Conservation (phyloP, 2,888 invertebrate genomes). For the Atethmia centrago region DNA sequence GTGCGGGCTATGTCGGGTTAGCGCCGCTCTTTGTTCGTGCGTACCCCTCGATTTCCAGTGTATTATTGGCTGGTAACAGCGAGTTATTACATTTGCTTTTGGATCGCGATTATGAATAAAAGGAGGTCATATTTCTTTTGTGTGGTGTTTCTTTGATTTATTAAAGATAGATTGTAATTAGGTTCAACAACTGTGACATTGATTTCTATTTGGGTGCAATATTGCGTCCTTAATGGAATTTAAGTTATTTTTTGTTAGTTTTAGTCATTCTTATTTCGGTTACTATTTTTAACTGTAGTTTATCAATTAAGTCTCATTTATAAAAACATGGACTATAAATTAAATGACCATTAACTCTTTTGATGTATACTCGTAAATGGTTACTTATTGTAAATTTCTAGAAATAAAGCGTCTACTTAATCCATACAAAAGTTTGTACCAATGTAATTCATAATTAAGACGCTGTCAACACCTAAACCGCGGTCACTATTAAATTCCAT, state of each 20-base stretch:
- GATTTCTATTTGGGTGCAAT: neutral
- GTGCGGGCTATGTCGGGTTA: conserved; percentile 77
- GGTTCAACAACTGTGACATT: neutral
- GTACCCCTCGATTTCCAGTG: conserved; percentile 72
- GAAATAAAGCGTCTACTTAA: neutral
- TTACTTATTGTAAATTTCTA: conserved; percentile 1
- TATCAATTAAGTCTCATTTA: neutral
- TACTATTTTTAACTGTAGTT: neutral
- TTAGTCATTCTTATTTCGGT: neutral
- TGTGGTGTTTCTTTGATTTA: conserved; percentile 1
- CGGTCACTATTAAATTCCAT: no score
- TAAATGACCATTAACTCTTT: neutral
- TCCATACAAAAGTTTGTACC: conserved; percentile 14
- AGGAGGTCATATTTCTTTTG: conserved; percentile 29
- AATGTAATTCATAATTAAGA: conserved; percentile 39
- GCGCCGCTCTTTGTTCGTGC: conserved; percentile 80
- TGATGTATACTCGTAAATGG: neutral
- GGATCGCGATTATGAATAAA: conserved; percentile 59
- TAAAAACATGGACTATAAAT: neutral
- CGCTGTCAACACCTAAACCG: no score
- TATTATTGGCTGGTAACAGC: conserved; percentile 78
- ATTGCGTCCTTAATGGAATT: neutral
- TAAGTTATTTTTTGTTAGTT: neutral
- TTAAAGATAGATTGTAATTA: conserved; percentile 8
- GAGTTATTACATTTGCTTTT: conserved; percentile 73